These are phyloP conservation scores for Squalus acanthias DNA, from an alignment of 2,797 vertebrate species.

Conservation along the genomic window DNA sequence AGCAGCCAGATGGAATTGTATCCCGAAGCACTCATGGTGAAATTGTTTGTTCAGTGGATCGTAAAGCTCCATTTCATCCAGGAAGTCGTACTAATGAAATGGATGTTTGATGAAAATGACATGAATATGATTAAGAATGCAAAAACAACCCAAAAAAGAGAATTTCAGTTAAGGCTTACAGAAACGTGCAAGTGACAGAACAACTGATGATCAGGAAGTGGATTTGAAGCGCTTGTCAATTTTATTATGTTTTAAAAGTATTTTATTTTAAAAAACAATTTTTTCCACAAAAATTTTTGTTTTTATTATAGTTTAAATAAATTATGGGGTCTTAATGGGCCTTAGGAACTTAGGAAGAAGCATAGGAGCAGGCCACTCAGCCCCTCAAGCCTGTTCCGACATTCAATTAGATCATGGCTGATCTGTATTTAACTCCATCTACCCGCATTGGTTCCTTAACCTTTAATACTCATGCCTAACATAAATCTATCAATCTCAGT, in stretches of 20 bases:
- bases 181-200: background rate
- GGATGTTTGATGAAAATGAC: slow-evolving; percentile 48
- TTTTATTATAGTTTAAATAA: background rate
- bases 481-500: background rate
- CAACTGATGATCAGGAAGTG: background rate
- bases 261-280: background rate
- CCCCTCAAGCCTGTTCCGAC: background rate
- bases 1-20: slow-evolving; percentile 44
- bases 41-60: slow-evolving; percentile 46
- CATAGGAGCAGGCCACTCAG: background rate
- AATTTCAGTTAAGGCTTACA: slow-evolving; percentile 11
- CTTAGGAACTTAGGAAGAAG: background rate
- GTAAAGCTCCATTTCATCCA: slow-evolving; percentile 46
- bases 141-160: background rate
- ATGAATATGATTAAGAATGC: slow-evolving; percentile 46
- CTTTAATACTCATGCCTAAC: background rate
- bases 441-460: background rate
- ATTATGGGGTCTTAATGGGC: background rate
- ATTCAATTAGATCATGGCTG: background rate
- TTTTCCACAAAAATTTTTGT: background rate
- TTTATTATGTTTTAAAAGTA: background rate
- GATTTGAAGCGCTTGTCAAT: background rate
- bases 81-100: slow-evolving; percentile 47
- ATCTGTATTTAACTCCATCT: background rate
- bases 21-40: slow-evolving; percentile 47